Evolutionary conservation across 2,888 invertebrate genomes (phyloP).

Genomic region (Cephus nigrinus): DNA sequence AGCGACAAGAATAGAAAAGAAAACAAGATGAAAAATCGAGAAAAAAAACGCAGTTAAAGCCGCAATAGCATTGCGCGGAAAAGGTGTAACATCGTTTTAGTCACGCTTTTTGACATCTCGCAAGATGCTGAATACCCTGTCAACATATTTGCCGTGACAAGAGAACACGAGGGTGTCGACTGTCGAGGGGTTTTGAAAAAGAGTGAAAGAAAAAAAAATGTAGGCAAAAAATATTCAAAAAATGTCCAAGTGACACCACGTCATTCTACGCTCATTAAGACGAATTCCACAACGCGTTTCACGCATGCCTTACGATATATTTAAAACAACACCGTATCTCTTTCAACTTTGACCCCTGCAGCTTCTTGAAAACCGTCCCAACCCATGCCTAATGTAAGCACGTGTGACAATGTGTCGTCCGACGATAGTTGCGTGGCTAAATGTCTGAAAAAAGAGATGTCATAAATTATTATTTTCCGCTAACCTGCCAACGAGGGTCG

Average conservation of each 20-base stretch:
- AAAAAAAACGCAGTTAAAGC: conserved; percentile 3
- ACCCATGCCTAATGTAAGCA: background rate
- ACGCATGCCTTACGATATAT: conserved; percentile 35
- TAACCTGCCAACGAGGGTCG: background rate
- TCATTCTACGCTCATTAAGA: conserved; percentile 54
- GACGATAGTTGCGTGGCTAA: conserved; percentile 15
- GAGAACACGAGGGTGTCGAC: conserved; percentile 38
- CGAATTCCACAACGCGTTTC: conserved; percentile 45
- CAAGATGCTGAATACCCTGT: conserved; percentile 52
- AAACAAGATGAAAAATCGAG: conserved; percentile 10
- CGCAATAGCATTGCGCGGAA: conserved; percentile 17
- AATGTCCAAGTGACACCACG: conserved; percentile 44
- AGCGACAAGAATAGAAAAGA: background rate
- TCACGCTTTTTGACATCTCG: conserved; percentile 36
- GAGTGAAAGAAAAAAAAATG: conserved; percentile 24
- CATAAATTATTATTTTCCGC: background rate
- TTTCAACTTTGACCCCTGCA: background rate
- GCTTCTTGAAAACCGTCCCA: background rate
- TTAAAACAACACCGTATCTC: conserved; percentile 4
- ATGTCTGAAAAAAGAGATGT: conserved; percentile 9
- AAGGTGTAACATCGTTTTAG: conserved; percentile 35
- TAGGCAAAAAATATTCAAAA: conserved; percentile 26
- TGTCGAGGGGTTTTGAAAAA: conserved; percentile 23
- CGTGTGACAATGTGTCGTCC: conserved; percentile 19
- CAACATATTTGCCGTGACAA: conserved; percentile 53